phyloP scores from a whole-genome alignment of 64 coral and sea anemone genomes.

The Dendrophyllia cribrosa region DNA sequence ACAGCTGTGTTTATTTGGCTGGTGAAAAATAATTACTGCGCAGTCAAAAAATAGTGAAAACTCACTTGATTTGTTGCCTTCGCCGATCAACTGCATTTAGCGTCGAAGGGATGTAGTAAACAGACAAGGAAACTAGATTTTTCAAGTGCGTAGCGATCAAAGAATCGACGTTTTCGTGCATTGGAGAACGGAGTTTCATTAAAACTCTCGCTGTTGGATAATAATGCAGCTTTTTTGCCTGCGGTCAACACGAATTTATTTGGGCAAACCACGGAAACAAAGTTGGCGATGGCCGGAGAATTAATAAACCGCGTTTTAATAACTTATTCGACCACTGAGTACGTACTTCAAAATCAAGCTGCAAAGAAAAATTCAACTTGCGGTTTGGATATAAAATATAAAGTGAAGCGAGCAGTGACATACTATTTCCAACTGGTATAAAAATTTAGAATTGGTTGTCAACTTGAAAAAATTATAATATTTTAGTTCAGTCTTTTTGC shows the following conservation, averaged over 20 bases:
- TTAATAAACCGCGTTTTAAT: slow-evolving; percentile 27
- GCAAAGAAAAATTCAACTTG: background rate
- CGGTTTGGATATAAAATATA: background rate
- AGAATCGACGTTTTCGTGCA: background rate
- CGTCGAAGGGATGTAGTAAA: slow-evolving; percentile 7
- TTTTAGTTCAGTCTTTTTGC: background rate
- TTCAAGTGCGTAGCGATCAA: background rate
- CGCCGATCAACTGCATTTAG: background rate
- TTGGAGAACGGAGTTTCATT: background rate
- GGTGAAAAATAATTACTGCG: slow-evolving; percentile 29
- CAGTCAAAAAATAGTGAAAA: slow-evolving; percentile 38
- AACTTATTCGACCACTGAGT: slow-evolving; percentile 2
- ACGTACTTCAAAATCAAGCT: background rate
- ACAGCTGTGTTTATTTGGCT: slow-evolving; percentile 42
- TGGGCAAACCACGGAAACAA: background rate
- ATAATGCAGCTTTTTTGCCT: slow-evolving; percentile 19
- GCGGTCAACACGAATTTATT: background rate
- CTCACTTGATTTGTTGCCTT: slow-evolving; percentile 42
- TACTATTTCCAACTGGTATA: too few relatives aligned
- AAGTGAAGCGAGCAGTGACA: background rate
- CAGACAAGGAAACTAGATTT: background rate
- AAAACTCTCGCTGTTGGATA: slow-evolving; percentile 4
- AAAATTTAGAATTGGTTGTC: too few relatives aligned
- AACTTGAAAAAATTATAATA: too few relatives aligned
- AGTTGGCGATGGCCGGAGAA: background rate